Conservation (phyloP, 1,140 invertebrate genomes). For the Bilobella aurantiaca region DNA sequence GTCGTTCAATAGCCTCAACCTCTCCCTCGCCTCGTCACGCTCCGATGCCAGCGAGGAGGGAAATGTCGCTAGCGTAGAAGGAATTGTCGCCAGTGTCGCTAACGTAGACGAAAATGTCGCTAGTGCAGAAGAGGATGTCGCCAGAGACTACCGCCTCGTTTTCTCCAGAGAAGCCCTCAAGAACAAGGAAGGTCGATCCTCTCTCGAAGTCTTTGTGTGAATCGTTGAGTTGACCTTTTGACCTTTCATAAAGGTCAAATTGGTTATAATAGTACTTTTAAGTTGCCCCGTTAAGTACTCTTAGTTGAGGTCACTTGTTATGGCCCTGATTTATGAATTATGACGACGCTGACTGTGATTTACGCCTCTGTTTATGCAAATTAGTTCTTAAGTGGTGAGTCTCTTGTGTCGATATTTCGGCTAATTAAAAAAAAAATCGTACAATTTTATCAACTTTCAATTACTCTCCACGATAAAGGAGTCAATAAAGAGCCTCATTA, state of each 20-base stretch:
- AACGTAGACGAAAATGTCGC: no score
- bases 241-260: neutral
- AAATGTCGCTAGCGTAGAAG: neutral
- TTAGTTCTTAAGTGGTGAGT: neutral
- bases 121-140: no score
- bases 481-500: no score
- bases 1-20: neutral
- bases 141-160: neutral
- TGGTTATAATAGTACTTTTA: neutral
- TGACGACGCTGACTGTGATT: slow-evolving; percentile 12
- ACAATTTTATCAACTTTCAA: no score
- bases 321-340: no score
- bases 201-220: neutral
- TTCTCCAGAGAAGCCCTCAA: neutral
- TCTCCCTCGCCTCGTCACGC: neutral
- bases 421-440: no score
- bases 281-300: no score
- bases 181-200: neutral
- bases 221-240: no score
- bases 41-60: no score
- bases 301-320: no score
- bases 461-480: no score
- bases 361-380: neutral
- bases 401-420: no score
- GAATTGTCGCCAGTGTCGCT: neutral